Evolutionary conservation across 2,797 vertebrate species (phyloP).

Genomic region (Sciurus vulgaris): DNA sequence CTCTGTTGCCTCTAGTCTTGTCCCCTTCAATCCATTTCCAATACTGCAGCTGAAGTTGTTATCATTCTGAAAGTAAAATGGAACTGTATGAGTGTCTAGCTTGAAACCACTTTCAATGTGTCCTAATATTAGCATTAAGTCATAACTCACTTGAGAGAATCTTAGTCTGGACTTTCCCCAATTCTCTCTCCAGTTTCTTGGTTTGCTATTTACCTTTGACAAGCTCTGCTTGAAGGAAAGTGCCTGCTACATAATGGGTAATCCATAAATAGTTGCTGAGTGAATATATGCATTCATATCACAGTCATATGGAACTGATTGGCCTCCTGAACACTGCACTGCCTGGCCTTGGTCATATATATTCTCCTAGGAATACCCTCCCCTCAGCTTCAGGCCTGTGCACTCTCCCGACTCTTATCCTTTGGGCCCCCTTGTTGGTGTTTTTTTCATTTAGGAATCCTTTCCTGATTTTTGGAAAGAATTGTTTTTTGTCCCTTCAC

Average conservation of each 20-base stretch:
- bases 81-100: background rate
- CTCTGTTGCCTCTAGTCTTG: background rate
- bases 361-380: background rate
- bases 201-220: background rate
- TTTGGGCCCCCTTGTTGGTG: background rate
- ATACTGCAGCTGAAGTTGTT: background rate
- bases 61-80: background rate
- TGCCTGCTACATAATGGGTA: background rate
- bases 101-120: background rate
- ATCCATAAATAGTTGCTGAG: background rate
- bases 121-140: background rate
- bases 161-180: background rate
- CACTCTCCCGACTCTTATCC: background rate
- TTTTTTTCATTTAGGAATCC: no score
- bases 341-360: background rate
- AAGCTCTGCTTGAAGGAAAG: background rate
- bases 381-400: background rate
- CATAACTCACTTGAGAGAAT: background rate
- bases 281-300: background rate
- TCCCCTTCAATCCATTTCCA: background rate
- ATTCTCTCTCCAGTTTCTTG: background rate
- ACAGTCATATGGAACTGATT: background rate
- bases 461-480: no score
- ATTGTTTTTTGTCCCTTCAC: no score
- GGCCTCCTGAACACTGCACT: background rate